A percentile compares a stretch with the other conserved stretches of the same genome.
phyloP scores from a whole-genome alignment of 2,888 invertebrate genomes.

The Nephrocerus scutellatus region DNA sequence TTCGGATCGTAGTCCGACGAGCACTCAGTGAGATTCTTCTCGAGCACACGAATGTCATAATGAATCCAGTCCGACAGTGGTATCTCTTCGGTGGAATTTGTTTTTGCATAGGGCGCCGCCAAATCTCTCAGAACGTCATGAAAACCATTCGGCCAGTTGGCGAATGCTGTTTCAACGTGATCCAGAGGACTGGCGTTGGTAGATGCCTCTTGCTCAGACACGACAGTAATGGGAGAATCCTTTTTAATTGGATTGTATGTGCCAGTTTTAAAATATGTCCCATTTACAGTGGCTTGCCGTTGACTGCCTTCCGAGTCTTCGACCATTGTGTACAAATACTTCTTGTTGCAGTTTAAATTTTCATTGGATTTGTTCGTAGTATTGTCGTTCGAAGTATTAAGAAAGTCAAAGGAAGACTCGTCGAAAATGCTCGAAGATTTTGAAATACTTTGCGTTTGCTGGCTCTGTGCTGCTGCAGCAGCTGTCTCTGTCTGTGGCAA shows the following conservation, averaged over 20 bases:
- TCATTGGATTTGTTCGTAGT: constrained; percentile 18
- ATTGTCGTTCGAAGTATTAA: constrained; percentile 23
- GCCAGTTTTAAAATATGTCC: constrained; percentile 45
- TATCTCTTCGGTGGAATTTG: constrained; percentile 22
- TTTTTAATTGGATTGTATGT: constrained; percentile 43
- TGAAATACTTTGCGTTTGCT: no score
- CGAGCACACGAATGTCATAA: constrained; percentile 30
- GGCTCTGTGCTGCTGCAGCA: no score
- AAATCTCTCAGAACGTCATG: constrained; percentile 1
- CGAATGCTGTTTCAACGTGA: constrained; percentile 5
- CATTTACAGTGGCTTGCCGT: constrained; percentile 36
- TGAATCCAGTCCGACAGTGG: constrained; percentile 23
- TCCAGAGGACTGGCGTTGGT: no score
- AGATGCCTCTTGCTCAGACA: no score
- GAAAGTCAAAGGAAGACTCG: constrained; percentile 32
- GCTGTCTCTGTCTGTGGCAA: constrained; percentile 1
- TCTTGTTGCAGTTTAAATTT: no score
- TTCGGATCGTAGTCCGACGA: constrained; percentile 28
- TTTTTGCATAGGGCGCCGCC: constrained; percentile 3
- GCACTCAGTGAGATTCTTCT: constrained; percentile 29
- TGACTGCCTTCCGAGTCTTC: constrained; percentile 44
- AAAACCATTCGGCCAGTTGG: neutral
- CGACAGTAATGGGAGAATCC: no score
- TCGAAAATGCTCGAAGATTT: no score
- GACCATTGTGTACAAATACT: constrained; percentile 41